These are phyloP conservation scores for Anhinga anhinga DNA, from an alignment of 2,113 vertebrate genomes.

Conservation along the genomic window DNA sequence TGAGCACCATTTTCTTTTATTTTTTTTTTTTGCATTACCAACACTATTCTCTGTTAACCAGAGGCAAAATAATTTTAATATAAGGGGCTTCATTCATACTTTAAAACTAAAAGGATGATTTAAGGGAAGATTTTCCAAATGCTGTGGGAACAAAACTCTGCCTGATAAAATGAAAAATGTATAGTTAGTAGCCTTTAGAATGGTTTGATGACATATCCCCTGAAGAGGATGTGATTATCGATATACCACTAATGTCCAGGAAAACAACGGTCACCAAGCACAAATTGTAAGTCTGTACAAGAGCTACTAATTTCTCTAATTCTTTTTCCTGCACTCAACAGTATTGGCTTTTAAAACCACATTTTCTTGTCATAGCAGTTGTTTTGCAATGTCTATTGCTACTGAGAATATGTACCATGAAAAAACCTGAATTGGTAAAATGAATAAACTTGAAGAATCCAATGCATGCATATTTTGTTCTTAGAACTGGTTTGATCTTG, in stretches of 20 bases:
- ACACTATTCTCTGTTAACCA: neutral
- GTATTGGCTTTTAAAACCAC: neutral
- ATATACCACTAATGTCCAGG: neutral
- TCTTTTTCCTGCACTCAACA: neutral
- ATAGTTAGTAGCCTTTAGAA: neutral
- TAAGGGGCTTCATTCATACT: neutral
- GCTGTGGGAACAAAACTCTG: neutral
- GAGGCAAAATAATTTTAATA: slow-evolving; percentile 9
- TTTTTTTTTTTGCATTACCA: neutral
- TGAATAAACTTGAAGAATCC: neutral
- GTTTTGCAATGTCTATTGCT: neutral
- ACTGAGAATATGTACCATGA: neutral
- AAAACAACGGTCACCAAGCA: neutral
- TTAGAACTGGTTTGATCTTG: neutral
- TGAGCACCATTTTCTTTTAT: neutral
- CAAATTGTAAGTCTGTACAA: neutral
- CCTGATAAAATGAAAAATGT: neutral
- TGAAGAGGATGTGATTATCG: neutral
- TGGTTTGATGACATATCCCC: neutral
- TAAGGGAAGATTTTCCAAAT: neutral
- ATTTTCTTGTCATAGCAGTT: neutral
- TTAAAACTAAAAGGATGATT: neutral
- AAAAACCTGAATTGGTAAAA: neutral
- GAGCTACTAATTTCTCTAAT: neutral
- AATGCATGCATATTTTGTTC: neutral